Evolutionary conservation across 2,797 vertebrate species (phyloP).

Genomic region (Leptatherina wallacei): DNA sequence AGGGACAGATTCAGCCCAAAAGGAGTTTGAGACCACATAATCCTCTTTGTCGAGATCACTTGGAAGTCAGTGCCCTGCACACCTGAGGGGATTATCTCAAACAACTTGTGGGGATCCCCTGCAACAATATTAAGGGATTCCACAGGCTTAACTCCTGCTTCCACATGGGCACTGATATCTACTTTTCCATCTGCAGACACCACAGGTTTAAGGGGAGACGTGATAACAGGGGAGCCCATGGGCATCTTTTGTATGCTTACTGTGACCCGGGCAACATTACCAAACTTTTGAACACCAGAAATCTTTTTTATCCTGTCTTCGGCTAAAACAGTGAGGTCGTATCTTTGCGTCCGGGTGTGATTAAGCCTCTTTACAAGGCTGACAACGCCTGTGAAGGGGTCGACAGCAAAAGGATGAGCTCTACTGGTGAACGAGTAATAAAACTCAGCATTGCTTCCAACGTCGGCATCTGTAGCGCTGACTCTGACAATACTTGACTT

Average conservation of each 20-base stretch:
- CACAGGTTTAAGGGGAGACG: conserved; percentile 55
- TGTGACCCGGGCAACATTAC: conserved; percentile 87
- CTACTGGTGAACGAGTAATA: conserved; percentile 91
- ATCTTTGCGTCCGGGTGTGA: conserved; percentile 81
- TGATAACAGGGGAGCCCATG: conserved; percentile 80
- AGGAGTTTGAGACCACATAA: conserved; percentile 87
- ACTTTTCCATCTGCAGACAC: conserved; percentile 72
- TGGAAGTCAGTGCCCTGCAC: conserved; percentile 86
- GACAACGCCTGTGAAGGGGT: conserved; percentile 91
- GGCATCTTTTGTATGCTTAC: conserved; percentile 85
- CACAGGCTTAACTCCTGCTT: conserved; percentile 80
- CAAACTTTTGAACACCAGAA: conserved; percentile 88
- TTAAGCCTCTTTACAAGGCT: conserved; percentile 87
- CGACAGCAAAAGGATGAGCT: conserved; percentile 86
- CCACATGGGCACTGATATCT: conserved; percentile 84
- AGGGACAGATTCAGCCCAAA: conserved; percentile 93
- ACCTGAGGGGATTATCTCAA: conserved; percentile 87
- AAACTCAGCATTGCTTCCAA: conserved; percentile 92
- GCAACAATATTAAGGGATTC: conserved; percentile 87
- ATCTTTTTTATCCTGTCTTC: conserved; percentile 95
- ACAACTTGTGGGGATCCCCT: conserved; percentile 88
- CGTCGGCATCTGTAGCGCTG: conserved; percentile 93
- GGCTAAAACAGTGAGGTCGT: conserved; percentile 91
- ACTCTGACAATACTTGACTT: conserved; percentile 87
- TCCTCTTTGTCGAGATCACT: conserved; percentile 87